phyloP scores from a whole-genome alignment of 2,113 vertebrate genomes.

The Lophochroa leadbeateri region DNA sequence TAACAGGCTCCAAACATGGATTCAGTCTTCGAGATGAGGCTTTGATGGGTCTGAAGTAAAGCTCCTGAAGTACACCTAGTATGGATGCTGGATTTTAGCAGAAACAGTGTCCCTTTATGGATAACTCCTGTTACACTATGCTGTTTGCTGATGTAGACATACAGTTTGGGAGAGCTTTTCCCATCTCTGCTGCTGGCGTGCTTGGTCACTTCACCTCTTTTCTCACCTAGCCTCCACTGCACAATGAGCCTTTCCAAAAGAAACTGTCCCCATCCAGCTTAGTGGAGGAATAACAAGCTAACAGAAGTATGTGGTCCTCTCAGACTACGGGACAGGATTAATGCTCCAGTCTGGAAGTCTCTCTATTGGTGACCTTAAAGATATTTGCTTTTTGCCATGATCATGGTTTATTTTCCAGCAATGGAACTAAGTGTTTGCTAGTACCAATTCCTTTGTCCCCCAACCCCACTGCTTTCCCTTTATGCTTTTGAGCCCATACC shows the following conservation, averaged over 20 bases:
- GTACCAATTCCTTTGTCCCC: neutral
- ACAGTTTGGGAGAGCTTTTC: neutral
- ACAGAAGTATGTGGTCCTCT: neutral
- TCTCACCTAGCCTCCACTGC: neutral
- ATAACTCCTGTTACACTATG: neutral
- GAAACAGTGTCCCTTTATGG: neutral
- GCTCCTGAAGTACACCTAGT: neutral
- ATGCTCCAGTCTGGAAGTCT: neutral
- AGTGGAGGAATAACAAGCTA: neutral
- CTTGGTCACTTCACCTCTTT: neutral
- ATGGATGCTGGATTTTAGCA: neutral
- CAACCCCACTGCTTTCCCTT: neutral
- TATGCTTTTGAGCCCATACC: neutral
- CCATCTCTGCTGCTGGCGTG: neutral
- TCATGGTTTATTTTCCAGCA: neutral
- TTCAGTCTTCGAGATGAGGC: accelerated
- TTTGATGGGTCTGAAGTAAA: neutral
- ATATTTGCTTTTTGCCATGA: neutral
- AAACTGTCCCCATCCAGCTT: neutral
- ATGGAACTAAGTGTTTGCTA: neutral
- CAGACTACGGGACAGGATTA: accelerated
- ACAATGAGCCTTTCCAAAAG: neutral
- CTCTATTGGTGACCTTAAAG: neutral
- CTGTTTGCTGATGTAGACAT: neutral
- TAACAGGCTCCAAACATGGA: neutral